These are phyloP conservation scores for Macropis europaea DNA, from an alignment of 2,888 invertebrate species.

Conservation along the genomic window DNA sequence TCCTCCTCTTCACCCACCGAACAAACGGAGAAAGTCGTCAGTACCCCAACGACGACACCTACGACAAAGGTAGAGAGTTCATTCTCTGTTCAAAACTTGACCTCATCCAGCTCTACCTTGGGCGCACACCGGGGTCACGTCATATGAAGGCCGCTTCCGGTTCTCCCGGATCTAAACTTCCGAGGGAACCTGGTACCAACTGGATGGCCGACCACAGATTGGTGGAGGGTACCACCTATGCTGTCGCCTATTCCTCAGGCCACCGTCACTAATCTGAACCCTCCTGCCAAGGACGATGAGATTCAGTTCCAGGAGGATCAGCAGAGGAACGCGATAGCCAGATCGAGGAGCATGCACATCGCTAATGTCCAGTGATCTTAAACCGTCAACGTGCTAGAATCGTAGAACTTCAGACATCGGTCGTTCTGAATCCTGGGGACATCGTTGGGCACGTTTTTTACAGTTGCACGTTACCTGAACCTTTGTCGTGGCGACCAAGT, in stretches of 20 bases:
- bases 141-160: conserved; percentile 93
- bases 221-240: conserved; percentile 77
- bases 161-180: conserved; percentile 84
- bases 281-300: conserved; percentile 73
- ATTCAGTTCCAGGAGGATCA: conserved; percentile 53
- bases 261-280: conserved; percentile 68
- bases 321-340: conserved; percentile 34
- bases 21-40: conserved; percentile 41
- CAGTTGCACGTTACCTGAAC: too few relatives aligned
- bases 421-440: too few relatives aligned
- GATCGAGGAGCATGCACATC: conserved; percentile 49
- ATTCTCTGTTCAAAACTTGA: conserved; percentile 77
- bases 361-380: conserved; percentile 56
- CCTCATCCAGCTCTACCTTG: conserved; percentile 72
- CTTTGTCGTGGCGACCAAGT: too few relatives aligned
- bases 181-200: conserved; percentile 81
- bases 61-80: conserved; percentile 66
- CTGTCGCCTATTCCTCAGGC: conserved; percentile 74
- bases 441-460: too few relatives aligned
- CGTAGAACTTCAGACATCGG: too few relatives aligned
- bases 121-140: conserved; percentile 82
- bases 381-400: too few relatives aligned
- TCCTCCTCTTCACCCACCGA: conserved; percentile 71
- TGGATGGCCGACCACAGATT: conserved; percentile 80
- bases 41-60: conserved; percentile 30